Base-by-base conservation (phyloP, 2,113 vertebrate genomes). In the Donacobius atricapilla region DNA sequence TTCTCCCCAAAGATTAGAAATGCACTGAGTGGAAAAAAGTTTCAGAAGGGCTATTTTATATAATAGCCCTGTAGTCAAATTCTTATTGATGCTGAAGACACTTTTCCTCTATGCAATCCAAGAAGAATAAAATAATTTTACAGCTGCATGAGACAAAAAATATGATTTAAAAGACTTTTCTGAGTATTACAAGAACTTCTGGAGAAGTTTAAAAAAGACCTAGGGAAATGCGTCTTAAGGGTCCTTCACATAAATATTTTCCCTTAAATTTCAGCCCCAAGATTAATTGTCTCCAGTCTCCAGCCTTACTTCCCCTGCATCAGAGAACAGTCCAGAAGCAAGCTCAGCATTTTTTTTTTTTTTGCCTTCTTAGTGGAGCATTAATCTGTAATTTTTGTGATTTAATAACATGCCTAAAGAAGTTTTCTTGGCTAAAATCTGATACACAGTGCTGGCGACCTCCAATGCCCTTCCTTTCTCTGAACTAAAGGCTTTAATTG, bases 301-400 rank as follows among this genome's bases (percentile, higher is more conserved):
- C 71, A 87, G 50, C 51, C 51, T 92, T 56, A 53, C 45, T 96
- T 94, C 81, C 87, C 64, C 33, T 72, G 53, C 63, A 93, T 66
- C 71, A 80, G 87, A 95, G 84, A 94, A 53, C 47, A 56, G 72
- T 90, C 92, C 76, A 96, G 87, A 86, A 96, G 88, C 82, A 89
- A 93, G 81, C 51, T 96, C 96, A 96, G 95, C 95, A 78, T 22
- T 13, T 87, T 91, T 17, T 30, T 44, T 53, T 19, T 56, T 91
- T 90, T 72, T 90, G 9, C 57, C 47, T 88, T 76, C 89, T 90
- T 90, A 92, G 86, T 78, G 37, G 48, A 96, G 73, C 80, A 93
- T 83, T 95, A 92, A 92, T 96, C 90, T 96, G 72, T 95, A 95
- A 89, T 96, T 96, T 96, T 77, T 83, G 79, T 96, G 79, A 96